Evolutionary conservation across 2,888 invertebrate species (phyloP).

Genomic region (Acleris holmiana): DNA sequence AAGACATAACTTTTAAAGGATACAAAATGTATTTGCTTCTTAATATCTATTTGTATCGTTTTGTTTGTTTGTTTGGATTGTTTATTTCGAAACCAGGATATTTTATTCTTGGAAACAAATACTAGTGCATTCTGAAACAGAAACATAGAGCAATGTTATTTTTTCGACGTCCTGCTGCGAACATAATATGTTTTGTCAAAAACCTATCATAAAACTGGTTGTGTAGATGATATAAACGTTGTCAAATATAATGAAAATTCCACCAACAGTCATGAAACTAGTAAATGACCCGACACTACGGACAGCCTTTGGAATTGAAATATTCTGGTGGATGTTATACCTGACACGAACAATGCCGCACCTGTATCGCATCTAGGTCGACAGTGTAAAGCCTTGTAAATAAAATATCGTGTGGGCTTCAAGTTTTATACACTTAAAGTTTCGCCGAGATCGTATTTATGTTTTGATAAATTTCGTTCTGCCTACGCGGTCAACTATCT

Average conservation of each 20-base stretch:
- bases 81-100: too few species aligned
- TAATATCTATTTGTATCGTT: too few species aligned
- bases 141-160: background rate
- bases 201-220: background rate
- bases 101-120: too few species aligned
- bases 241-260: background rate
- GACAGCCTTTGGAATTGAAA: background rate
- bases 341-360: constrained; percentile 18
- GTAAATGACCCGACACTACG: background rate
- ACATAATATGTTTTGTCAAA: too few species aligned
- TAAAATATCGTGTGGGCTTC: constrained; percentile 12
- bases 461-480: constrained; percentile 13
- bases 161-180: too few species aligned
- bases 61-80: too few species aligned
- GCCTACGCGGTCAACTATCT: constrained; percentile 7
- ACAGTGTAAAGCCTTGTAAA: constrained; percentile 11
- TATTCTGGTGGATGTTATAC: background rate
- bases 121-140: background rate
- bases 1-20: background rate
- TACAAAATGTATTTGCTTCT: background rate
- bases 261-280: background rate
- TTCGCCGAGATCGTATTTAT: constrained; percentile 6
- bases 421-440: constrained; percentile 11
- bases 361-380: constrained; percentile 30
- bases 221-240: background rate